Percentiles rank a stretch among this genome's conserved stretches.
Conservation (phyloP, 1,140 invertebrate species). For the Drosophila trapezifrons region DNA sequence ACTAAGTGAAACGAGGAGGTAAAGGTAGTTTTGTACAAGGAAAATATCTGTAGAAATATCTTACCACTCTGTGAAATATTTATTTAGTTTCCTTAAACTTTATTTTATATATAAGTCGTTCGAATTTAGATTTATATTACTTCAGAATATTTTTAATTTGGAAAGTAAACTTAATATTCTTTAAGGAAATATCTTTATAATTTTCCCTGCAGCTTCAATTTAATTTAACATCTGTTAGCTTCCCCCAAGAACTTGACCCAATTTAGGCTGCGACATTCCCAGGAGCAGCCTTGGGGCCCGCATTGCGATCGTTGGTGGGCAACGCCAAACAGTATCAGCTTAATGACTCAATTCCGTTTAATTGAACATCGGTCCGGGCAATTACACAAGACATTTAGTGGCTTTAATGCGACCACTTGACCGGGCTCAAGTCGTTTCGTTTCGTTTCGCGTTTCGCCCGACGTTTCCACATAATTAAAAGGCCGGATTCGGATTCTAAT, state of each 20-base stretch:
- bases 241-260: slow-evolving; percentile 29
- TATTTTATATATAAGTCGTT: no score
- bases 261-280: slow-evolving; percentile 1
- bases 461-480: slow-evolving; percentile 70
- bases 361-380: slow-evolving; percentile 67
- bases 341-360: slow-evolving; percentile 78
- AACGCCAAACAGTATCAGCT: slow-evolving; percentile 43
- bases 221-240: neutral
- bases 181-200: neutral
- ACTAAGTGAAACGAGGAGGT: neutral
- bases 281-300: slow-evolving; percentile 13
- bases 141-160: neutral
- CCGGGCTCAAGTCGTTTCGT: slow-evolving; percentile 26
- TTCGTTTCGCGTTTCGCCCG: slow-evolving; percentile 16
- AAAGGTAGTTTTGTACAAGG: neutral
- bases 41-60: neutral
- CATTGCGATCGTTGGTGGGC: slow-evolving; percentile 34
- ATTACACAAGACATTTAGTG: slow-evolving; percentile 76
- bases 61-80: neutral
- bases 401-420: slow-evolving; percentile 64
- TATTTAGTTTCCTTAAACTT: neutral
- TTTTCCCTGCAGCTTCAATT: neutral
- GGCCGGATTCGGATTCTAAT: slow-evolving; percentile 69
- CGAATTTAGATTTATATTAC: neutral
- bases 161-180: neutral